Conservation (phyloP, 1,140 invertebrate genomes). For the Lucilia sericata region DNA sequence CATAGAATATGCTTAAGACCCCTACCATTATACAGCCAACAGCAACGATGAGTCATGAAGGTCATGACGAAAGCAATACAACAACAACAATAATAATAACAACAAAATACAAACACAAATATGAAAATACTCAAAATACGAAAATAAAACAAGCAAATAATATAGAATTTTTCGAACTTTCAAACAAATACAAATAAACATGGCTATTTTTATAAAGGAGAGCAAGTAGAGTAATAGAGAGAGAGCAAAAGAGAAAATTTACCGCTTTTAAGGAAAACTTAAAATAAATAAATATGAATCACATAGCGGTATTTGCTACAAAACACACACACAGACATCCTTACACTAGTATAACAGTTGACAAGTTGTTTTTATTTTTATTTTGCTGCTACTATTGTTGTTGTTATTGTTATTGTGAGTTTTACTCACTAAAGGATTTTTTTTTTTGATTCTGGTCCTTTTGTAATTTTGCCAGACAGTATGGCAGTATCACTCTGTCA, state of each 20-base stretch:
- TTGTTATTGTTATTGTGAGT: too few relatives aligned
- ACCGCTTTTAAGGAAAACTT: not conserved
- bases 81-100: slow-evolving; percentile 3
- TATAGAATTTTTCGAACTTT: not conserved
- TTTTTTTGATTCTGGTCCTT: not conserved
- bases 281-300: slow-evolving; percentile 3
- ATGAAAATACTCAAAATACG: slow-evolving; percentile 30
- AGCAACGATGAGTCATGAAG: slow-evolving; percentile 66
- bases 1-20: not conserved
- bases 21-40: slow-evolving; percentile 9
- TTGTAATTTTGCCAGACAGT: slow-evolving; percentile 26
- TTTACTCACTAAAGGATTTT: not conserved
- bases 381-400: not conserved
- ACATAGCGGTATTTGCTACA: not conserved
- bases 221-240: not conserved
- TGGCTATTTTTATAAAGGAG: slow-evolving; percentile 10
- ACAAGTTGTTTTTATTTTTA: not conserved
- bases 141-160: not conserved
- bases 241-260: not conserved
- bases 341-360: not conserved
- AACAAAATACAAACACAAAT: not conserved
- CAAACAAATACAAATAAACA: not conserved
- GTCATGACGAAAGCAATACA: slow-evolving; percentile 66
- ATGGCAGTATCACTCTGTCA: not conserved
- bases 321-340: not conserved